Evolutionary conservation across 2,797 vertebrate genomes (phyloP), one percentile per base, ranked within the genome.

Genomic region (Molossus alvarezi): DNA sequence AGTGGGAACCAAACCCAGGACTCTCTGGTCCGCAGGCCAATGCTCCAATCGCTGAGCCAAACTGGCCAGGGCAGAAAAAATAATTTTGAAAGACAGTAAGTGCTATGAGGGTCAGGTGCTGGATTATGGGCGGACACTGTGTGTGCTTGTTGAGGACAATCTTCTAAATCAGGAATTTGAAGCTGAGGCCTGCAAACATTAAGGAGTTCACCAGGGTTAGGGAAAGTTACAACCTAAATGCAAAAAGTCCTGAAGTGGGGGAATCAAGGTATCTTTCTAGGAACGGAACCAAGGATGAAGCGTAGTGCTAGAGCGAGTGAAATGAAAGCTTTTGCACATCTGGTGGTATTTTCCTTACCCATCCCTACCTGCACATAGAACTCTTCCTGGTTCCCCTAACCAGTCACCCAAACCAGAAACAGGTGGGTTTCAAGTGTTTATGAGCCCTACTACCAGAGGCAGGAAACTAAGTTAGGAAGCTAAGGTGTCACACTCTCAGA

Each of bases 161-260:
- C 17, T 84, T 84, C 55, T 75, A 45, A 86, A 83, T 65, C 25
- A 94, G 60, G n/a, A 73, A 9, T 29, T 91, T 57, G 29, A 76
- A 14, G 27, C 27, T 81, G 79, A 64, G 60, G 41, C 79, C 60
- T n/a, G 4, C 23, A 81, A 7, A 79, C 20, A 1, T 33, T 55
- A 65, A 55, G 12, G 33, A 60, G 2, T 57, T 87, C 10, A 41
- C 11, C 7, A 27, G 21, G 29, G 6, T 79, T 57, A 17, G 9
- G 33, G 71, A 20, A 33, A 21, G 45, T 79, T 95, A 17, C 27
- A 81, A 1, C 11, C 7, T n/a, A 45, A 20, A 8, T 87, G 20
- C 12, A 45, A 29, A 14, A 65, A 80, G 29, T 71, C 25, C 65
- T 75, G 2, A 92, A n/a, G 18, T 67, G 29, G 8, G 10, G 17